Base-by-base conservation (phyloP, 2,113 vertebrate genomes). In the Vimba vimba region DNA sequence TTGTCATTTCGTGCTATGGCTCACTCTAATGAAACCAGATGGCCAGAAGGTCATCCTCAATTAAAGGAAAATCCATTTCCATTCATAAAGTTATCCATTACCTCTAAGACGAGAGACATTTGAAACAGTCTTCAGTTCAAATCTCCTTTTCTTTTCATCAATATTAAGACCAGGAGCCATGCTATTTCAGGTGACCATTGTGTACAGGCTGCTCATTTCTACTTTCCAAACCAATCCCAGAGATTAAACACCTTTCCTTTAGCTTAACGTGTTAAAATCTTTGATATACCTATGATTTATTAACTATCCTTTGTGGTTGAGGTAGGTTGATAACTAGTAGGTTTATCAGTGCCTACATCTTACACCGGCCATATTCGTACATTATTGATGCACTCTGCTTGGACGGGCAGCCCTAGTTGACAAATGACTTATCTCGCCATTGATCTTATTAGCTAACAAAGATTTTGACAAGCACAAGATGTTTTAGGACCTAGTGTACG, bases 1-100 rank as follows among this genome's bases (percentile, higher is more conserved):
- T 23, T 83, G 82, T 83, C 68, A 83, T 83, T 73, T 83, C 4
- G 30, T 59, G 64, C 82, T 59, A 2, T 83, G 50, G 27, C 50
- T 27, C 23, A 25, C 45, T 17, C 19, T 83, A 83, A 83, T 83
- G 27, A 83, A 83, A 71, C 66, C 82, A 73, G 82, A 83, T 73
- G 68, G 82, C 80, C 62, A 52, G 43, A 82, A 82, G 27, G 45
- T 69, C 80, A 82, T 82, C 19, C 80, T 33, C 80, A 69, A 82
- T 55, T 82, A 82, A 57, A 66, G 27, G 62, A 66, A 69, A 68
- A 82, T 69, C 62, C 10, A 82, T 82, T 82, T 82, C 80, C 62
- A 82, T 69, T 82, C 62, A 55, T 69, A 82, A 69, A 69, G 25
- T 52, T 81, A 47, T 30, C 62, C 80, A 82, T 82, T 82, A 55